Evolutionary conservation across 1,140 invertebrate species (phyloP), one percentile per base, ranked within the genome.

Genomic region (Neodiprion pinetum): DNA sequence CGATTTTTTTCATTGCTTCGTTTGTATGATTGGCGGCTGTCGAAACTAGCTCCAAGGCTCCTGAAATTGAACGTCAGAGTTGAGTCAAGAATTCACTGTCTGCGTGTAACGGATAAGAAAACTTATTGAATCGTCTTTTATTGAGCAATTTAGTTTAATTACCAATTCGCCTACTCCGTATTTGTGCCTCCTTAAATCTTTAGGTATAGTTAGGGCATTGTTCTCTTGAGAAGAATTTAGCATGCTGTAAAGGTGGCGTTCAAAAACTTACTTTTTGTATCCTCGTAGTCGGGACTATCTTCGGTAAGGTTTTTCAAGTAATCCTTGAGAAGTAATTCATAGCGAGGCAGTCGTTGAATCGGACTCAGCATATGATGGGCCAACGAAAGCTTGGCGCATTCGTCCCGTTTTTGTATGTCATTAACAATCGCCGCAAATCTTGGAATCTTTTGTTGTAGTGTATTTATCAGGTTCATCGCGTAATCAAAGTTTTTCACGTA

Each of bases 341-440:
- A 95, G 80, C 92, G 90, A 11, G 93, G 93, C 76, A 95, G 91
- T 81, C 94, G 88, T 81, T 95, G 94, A 75, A 95, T 92, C 1
- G 94, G 94, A 86, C 94, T 94, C 47, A 95, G 85, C 93, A 95
- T 94, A 78, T 93, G 94, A 87, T 94, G 93, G 61, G 91, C 91
- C 12, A 95, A 75, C 1, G 91, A 89, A 21, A 95, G 85, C 80
- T 91, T 92, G 67, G 90, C 89, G 83, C 94, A 95, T 49, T 90
- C 83, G 1, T 92, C 89, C 48, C 88, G 86, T 72, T 90, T 90
- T 86, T 95, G 93, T 89, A 94, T 95, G 67, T 93, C 90, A 78
- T 89, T 91, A 12, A 94, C 83, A 72, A 90, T 90, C 70, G 90
- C 86, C 21, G 88, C 89, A 87, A 95, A 94, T 74, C 84, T 84